These are phyloP conservation scores for Bellardia pandia DNA, from an alignment of 2,888 invertebrate genomes.

Conservation along the genomic window DNA sequence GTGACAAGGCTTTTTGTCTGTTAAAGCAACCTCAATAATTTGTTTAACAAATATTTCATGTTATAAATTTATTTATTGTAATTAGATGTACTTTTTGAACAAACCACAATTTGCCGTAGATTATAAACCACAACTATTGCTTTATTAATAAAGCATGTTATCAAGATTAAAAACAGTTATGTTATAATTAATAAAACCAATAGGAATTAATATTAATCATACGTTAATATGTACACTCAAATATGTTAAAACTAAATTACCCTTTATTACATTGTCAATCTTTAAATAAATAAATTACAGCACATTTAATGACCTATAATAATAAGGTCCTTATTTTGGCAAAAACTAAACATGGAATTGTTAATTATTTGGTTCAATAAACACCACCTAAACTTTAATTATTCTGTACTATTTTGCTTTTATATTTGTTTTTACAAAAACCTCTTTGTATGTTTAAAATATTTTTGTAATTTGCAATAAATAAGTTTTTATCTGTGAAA, in stretches of 20 bases:
- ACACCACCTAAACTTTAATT: not conserved
- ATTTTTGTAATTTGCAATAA: conserved; percentile 14
- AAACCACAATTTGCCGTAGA: not conserved
- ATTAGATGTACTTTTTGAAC: not conserved
- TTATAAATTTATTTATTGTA: too few species aligned
- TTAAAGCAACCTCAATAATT: too few species aligned
- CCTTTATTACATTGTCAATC: not conserved
- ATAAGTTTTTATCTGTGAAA: conserved; percentile 27
- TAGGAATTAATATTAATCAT: conserved; percentile 36
- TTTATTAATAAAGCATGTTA: too few species aligned
- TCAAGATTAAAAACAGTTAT: not conserved
- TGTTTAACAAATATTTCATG: too few species aligned
- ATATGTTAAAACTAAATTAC: not conserved
- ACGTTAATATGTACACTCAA: not conserved
- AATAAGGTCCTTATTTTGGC: not conserved
- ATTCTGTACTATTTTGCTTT: not conserved
- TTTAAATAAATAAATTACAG: not conserved
- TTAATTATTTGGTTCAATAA: conserved; percentile 17
- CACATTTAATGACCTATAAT: not conserved
- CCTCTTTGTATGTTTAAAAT: not conserved
- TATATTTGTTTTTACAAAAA: not conserved
- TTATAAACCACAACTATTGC: not conserved
- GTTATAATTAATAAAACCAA: not conserved
- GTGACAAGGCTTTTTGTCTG: too few species aligned
- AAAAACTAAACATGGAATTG: not conserved